Evolutionary conservation across 1,140 invertebrate species (phyloP).

Genomic region (Zaprionus kolodkinae): DNA sequence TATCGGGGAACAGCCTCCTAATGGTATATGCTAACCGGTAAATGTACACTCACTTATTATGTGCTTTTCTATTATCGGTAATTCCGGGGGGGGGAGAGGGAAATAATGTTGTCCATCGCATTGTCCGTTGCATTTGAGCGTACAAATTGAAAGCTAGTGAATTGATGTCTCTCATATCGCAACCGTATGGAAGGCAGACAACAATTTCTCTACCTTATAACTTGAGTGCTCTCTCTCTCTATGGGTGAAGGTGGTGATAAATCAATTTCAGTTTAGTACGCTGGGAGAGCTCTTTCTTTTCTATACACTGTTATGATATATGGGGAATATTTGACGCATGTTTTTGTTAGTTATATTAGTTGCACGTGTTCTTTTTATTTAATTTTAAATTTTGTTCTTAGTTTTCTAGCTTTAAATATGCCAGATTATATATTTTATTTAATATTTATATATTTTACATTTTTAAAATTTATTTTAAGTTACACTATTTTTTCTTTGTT

Average conservation of each 20-base stretch:
- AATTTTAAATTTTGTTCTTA: too few species aligned
- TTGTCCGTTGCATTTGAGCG: slow-evolving; percentile 51
- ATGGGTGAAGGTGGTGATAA: not conserved
- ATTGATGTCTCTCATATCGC: slow-evolving; percentile 54
- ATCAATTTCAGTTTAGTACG: not conserved
- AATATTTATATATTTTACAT: too few species aligned
- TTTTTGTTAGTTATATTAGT: too few species aligned
- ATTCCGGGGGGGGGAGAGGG: not conserved
- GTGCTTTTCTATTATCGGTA: slow-evolving; percentile 21
- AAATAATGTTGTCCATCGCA: slow-evolving; percentile 33
- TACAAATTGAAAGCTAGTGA: slow-evolving; percentile 73
- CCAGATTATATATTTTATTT: too few species aligned
- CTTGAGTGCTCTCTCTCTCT: slow-evolving; percentile 50
- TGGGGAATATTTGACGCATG: too few species aligned
- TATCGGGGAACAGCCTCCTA: slow-evolving; percentile 33
- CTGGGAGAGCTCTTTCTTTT: not conserved
- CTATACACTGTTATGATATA: too few species aligned
- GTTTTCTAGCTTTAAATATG: too few species aligned
- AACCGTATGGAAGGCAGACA: slow-evolving; percentile 45
- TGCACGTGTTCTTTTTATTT: too few species aligned
- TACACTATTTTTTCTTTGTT: too few species aligned
- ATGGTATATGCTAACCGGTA: slow-evolving; percentile 9
- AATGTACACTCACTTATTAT: slow-evolving; percentile 44
- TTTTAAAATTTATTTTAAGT: too few species aligned
- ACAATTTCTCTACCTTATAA: slow-evolving; percentile 73